phyloP scores from a whole-genome alignment of 2,797 vertebrate genomes.

The Falco columbarius region DNA sequence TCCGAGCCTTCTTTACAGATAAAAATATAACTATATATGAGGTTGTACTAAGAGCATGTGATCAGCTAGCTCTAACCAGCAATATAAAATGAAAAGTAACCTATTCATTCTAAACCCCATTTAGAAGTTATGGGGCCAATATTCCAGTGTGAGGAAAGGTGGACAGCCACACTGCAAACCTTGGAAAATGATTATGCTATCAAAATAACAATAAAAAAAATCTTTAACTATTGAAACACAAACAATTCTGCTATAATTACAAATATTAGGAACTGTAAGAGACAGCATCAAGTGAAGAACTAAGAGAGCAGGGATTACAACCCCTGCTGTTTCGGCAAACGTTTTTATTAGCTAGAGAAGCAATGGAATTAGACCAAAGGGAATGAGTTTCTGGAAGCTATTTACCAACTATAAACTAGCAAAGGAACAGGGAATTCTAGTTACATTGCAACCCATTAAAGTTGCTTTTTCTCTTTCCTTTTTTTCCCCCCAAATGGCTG shows the following conservation, averaged over 20 bases:
- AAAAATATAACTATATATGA: background rate
- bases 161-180: background rate
- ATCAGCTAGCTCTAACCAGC: background rate
- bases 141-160: background rate
- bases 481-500: background rate
- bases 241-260: background rate
- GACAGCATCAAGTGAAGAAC: background rate
- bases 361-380: constrained; percentile 1
- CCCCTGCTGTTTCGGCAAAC: background rate
- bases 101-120: background rate
- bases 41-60: background rate
- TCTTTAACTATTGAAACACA: background rate
- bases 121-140: background rate
- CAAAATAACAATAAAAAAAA: background rate
- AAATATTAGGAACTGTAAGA: background rate
- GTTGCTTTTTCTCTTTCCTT: background rate
- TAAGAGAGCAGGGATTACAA: background rate
- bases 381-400: constrained; percentile 24
- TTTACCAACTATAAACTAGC: constrained; percentile 8
- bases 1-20: background rate
- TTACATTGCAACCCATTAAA: constrained; percentile 37
- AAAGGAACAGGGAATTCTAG: constrained; percentile 43
- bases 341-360: constrained; percentile 2
- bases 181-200: background rate
- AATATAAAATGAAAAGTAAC: background rate